A percentile compares a stretch with the other conserved stretches of the same genome.
These are phyloP conservation scores for Pygocentrus nattereri DNA, from an alignment of 2,797 vertebrate genomes.

Conservation along the genomic window DNA sequence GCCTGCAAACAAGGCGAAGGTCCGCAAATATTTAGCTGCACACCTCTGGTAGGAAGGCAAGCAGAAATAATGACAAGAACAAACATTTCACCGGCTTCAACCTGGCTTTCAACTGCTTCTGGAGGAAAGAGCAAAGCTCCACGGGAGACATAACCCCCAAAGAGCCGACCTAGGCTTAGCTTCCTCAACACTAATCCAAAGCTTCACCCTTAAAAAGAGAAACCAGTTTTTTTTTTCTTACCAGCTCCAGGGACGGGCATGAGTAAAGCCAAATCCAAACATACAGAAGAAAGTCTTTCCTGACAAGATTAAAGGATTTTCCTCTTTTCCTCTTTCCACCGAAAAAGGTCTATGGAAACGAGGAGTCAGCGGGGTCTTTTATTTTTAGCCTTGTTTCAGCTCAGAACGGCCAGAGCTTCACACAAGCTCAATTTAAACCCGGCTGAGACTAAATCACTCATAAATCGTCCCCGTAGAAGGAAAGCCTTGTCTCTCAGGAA, in stretches of 20 bases:
- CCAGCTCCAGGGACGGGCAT: conserved; percentile 47
- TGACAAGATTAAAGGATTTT: conserved; percentile 70
- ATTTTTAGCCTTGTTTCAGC: conserved; percentile 31
- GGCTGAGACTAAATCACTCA: background rate
- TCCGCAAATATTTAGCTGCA: conserved; percentile 43
- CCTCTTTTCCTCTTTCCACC: conserved; percentile 47
- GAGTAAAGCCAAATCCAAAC: conserved; percentile 66
- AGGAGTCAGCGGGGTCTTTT: conserved; percentile 27
- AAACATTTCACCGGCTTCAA: conserved; percentile 36
- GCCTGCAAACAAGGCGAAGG: conserved; percentile 12
- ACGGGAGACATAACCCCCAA: conserved; percentile 8
- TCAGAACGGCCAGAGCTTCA: conserved; percentile 28
- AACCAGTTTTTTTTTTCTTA: conserved; percentile 18
- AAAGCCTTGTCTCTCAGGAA: background rate
- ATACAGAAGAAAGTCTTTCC: conserved; percentile 64
- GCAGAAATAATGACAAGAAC: conserved; percentile 38
- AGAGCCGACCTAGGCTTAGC: conserved; percentile 35
- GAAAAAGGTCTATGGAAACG: conserved; percentile 35
- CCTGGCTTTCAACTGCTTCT: conserved; percentile 26
- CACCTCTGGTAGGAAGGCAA: conserved; percentile 30
- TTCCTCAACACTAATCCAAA: conserved; percentile 44
- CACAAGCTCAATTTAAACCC: conserved; percentile 6
- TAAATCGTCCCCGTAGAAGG: background rate
- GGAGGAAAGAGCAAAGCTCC: conserved; percentile 17
- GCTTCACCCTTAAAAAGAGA: conserved; percentile 40